Percentiles rank a stretch among this genome's conserved stretches.
Evolutionary conservation across 2,113 vertebrate genomes (phyloP).

Genomic region (Symphodus melops): DNA sequence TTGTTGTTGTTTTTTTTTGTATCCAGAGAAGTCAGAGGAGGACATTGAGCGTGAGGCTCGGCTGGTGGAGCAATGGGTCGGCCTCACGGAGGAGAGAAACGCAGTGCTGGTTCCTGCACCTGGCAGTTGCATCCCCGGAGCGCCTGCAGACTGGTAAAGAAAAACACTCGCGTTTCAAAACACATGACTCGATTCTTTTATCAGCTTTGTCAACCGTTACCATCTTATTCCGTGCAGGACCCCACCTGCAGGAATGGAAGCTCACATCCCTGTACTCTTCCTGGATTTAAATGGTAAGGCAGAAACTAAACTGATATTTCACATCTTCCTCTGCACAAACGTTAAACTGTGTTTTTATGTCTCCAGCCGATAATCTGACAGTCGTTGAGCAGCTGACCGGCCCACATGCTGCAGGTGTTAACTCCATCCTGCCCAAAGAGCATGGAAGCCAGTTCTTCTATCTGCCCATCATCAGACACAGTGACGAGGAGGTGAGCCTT

Average conservation of each 20-base stretch:
- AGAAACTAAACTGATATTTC: background rate
- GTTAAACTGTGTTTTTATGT: conserved; percentile 18
- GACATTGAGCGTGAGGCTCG: conserved; percentile 93
- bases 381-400: conserved; percentile 93
- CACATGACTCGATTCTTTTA: conserved; percentile 2
- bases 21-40: conserved; percentile 92
- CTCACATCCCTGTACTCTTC: conserved; percentile 96
- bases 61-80: conserved; percentile 97
- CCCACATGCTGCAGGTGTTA: conserved; percentile 92
- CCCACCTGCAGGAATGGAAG: conserved; percentile 94
- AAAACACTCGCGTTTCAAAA: background rate
- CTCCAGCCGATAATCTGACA: conserved; percentile 93
- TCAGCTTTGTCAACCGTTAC: conserved; percentile 10
- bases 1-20: background rate
- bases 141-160: conserved; percentile 92
- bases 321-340: conserved; percentile 10
- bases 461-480: conserved; percentile 95
- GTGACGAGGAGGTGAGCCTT: conserved; percentile 90
- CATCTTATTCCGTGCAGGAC: conserved; percentile 80
- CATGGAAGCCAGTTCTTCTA: conserved; percentile 98
- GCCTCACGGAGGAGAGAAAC: conserved; percentile 96
- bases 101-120: conserved; percentile 94
- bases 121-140: conserved; percentile 94
- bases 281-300: conserved; percentile 95
- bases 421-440: conserved; percentile 98